Conservation (phyloP, 1,140 invertebrate species). For the Globodera rostochiensis region DNA sequence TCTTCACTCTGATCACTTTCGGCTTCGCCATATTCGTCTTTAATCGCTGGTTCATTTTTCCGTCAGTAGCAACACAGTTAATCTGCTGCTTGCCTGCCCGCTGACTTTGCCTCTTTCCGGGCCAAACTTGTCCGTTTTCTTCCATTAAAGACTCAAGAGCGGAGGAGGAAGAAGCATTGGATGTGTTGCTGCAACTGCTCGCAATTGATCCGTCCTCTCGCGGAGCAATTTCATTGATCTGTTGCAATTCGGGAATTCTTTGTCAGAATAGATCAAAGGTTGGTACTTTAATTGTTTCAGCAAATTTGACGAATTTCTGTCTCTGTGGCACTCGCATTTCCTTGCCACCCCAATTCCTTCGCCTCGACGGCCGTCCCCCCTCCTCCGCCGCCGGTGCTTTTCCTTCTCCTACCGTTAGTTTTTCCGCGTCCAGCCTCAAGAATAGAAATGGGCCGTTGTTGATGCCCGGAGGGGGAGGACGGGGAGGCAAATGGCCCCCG, state of each 20-base stretch:
- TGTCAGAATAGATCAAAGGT: neutral
- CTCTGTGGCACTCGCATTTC: neutral
- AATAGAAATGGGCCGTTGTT: neutral
- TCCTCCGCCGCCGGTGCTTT: neutral
- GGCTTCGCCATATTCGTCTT: neutral
- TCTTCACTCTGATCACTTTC: neutral
- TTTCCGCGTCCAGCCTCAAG: neutral
- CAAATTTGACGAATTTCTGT: constrained; percentile 29
- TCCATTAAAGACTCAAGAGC: neutral
- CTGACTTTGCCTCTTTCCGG: neutral
- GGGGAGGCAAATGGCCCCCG: neutral
- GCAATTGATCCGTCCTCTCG: neutral
- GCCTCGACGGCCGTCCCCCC: too few species aligned
- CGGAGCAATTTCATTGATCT: constrained; percentile 27
- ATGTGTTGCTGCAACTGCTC: constrained; percentile 2
- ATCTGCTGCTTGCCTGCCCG: neutral
- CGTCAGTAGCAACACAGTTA: neutral
- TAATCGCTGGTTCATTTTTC: neutral
- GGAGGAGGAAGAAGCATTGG: neutral
- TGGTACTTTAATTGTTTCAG: constrained; percentile 25
- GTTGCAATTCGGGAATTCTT: neutral
- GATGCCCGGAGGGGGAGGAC: neutral
- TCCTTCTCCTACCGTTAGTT: constrained; percentile 2
- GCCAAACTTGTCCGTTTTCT: neutral
- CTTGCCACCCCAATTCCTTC: too few species aligned